Base-by-base conservation (phyloP, 2,888 invertebrate genomes). In the Patella ulyssiponensis region DNA sequence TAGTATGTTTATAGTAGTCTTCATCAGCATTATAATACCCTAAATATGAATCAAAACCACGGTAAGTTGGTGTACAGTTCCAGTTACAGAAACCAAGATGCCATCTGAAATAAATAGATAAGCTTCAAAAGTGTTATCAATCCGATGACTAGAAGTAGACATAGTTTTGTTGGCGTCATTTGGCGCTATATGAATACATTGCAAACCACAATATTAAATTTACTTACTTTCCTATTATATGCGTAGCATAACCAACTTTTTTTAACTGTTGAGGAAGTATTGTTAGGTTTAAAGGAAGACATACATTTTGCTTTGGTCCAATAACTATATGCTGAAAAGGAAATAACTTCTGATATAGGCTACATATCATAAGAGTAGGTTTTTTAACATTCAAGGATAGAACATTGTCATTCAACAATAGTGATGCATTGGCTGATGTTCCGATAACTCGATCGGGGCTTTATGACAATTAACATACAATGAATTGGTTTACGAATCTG, bases 1-100 rank as follows among this genome's bases (percentile, higher is more conserved):
- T 33, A n/a, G 44, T 79, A 78, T 89, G 88, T 3, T 79, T 85
- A 77, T 85, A 89, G 78, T 90, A 88, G 72, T 88, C 85, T 79
- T 87, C 87, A 75, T 81, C 78, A 9, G 88, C 88, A 64, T 87
- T 89, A 80, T 92, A 91, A 82, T 90, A 92, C 2, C 92, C 92
- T 79, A 90, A 90, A 79, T 91, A 92, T 17, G 90, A 87, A 82
- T 92, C 91, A 81, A 92, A 92, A 7, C 92, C 92, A 14, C 92
- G 83, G 56, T 83, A 85, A 2, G 89, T 88, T 23, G 92, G 92
- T 7, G 91, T 86, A 77, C 88, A 92, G 14, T 87, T 87, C 80
- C 87, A 85, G 75, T 89, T 86, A 83, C 92, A 92, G 82, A 89
- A 92, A 0, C 92, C 92, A 64, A 92, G 81, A 83, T 92, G 92